Base-by-base conservation (phyloP, 2,113 vertebrate species). In the Corydoras sp. region DNA sequence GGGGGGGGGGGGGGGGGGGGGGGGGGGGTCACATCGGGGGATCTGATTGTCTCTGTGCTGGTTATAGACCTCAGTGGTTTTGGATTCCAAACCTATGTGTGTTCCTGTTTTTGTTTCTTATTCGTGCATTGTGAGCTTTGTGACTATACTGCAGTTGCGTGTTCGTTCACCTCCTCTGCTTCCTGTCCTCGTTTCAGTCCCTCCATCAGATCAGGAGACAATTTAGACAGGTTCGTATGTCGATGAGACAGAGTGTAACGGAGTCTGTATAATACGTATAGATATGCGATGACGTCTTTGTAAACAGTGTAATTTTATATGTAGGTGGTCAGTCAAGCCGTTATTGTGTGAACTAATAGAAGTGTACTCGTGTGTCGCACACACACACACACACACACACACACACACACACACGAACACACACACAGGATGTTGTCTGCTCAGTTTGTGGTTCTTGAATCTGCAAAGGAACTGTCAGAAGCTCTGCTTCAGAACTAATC, bases 1-100 rank as follows among this genome's bases (percentile, higher is more conserved):
- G 13, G 67, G 61, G 60, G 56, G 43, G 53, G 29, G 13, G 67
- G 61, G 60, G 56, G 43, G 53, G 29, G 13, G 67, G 61, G 60
- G 56, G 24, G 15, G 69, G 24, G 15, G 69, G 14, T 68, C 68
- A 43, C 53, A 79, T 79, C 66, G 73, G 71, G 62, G 4, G n/a
- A 18, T 56, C 55, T 72, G 32, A 53, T 32, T 31, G 62, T 53
- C 15, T 49, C 18, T 18, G 49, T 18, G 18, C 50, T 1, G 9
- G 18, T 29, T 9, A 12, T 12, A 12, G 18, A 10, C 29, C 59
- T 58, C 15, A 67, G 30, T 11, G 55, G 9, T 15, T 6, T 58
- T 6, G 11, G n/a, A 43, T 5, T 43, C 35, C 35, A 8, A 43
- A 43, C 4, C 3, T 53, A 53, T 53, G 1, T 53, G 51, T 10